Evolutionary conservation across 2,888 invertebrate species (phyloP), one percentile per base, ranked within the genome.

Genomic region (Gari tellinella): DNA sequence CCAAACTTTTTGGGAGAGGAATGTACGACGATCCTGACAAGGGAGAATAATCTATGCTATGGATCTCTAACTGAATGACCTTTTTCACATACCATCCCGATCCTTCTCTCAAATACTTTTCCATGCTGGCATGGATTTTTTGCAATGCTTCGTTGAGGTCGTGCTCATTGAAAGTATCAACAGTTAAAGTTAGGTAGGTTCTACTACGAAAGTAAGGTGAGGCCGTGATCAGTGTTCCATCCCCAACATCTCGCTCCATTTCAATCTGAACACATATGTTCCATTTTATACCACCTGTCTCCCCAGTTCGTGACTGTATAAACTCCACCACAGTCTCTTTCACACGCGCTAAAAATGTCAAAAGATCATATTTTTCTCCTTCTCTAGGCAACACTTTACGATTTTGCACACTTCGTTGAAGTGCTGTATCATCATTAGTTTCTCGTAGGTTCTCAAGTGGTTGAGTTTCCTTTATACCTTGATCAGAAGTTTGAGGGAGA

Each of bases 71-170:
- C 19, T 62, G 53, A 0, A 72, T 5, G 2, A 72, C 68, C 19
- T 68, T 60, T 26, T 64, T 60, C 12, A 78, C 26, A n/a, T 64
- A 56, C 78, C 78, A 78, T 0, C 69, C 68, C 7, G 72, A 72
- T 12, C 66, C 65, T 38, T 65, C 51, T 7, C 65, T n/a, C 5
- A 73, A 25, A 46, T 37, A 73, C 31, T 65, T 49, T 46, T 77
- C 77, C 8, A 73, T 48, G 19, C 66, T 65, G n/a, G 52, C 66
- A 58, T 37, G 60, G 43, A 68, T 72, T 57, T 72, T 72, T 15
- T 72, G 72, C 46, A 72, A 40, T 4, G 66, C 62, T 23, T 66
- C 72, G 31, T 66, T 66, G 1, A 72, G 31, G 46, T 66, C 52
- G 37, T 52, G 49, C 1, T 68, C 62, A 26, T 49, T 49, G 8